Percentiles rank a stretch among this genome's conserved stretches.
These are phyloP conservation scores for Sarcoramphus papa DNA, from an alignment of 2,797 vertebrate genomes.

Conservation along the genomic window DNA sequence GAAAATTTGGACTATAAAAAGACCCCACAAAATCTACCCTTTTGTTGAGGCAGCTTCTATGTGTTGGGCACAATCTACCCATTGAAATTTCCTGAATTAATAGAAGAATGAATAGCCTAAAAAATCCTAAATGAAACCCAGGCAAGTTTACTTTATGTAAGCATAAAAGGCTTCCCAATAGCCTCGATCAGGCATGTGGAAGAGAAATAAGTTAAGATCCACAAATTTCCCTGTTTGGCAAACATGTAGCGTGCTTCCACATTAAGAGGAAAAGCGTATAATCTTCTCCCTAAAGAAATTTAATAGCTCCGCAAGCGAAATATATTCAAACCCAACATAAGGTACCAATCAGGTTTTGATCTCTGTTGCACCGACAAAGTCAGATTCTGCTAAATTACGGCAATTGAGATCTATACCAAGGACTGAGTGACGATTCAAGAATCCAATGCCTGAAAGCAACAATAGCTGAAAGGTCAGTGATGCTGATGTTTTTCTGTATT, in stretches of 20 bases:
- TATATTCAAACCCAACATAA: background rate
- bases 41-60: background rate
- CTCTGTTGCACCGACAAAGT: background rate
- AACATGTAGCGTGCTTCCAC: background rate
- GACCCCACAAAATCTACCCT: background rate
- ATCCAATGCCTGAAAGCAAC: background rate
- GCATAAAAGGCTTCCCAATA: background rate
- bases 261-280: background rate
- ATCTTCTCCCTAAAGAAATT: background rate
- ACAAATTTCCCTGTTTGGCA: background rate
- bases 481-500: background rate
- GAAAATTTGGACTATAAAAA: background rate
- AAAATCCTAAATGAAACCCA: background rate
- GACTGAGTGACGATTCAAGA: background rate
- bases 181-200: rapidly evolving
- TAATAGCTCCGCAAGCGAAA: background rate
- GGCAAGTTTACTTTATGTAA: background rate
- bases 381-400: background rate
- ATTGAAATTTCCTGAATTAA: background rate
- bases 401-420: background rate
- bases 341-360: background rate
- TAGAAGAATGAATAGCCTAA: background rate
- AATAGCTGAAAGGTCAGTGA: background rate
- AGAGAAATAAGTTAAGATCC: background rate
- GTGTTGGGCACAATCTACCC: background rate